phyloP scores from a whole-genome alignment of 2,888 invertebrate genomes.

The Patella depressa region DNA sequence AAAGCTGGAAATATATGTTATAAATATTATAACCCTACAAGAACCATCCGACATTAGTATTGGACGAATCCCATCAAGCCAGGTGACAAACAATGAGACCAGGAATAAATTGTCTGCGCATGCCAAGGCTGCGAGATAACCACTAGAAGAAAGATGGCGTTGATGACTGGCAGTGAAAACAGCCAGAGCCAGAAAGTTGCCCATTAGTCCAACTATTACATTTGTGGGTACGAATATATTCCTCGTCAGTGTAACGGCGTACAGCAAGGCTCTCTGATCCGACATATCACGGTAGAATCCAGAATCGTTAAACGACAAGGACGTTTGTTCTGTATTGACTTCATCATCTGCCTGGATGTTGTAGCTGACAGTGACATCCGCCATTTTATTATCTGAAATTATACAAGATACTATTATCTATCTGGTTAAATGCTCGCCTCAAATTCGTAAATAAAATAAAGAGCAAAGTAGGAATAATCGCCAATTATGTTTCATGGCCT shows the following conservation, averaged over 20 bases:
- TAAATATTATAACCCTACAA: slow-evolving; percentile 73
- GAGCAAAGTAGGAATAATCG: too few species aligned
- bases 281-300: too few species aligned
- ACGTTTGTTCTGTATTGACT: too few species aligned
- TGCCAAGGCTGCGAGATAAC: slow-evolving; percentile 83
- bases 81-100: slow-evolving; percentile 74
- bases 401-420: too few species aligned
- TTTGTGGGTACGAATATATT: slow-evolving; percentile 76
- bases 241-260: slow-evolving; percentile 3
- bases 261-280: too few species aligned
- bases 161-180: slow-evolving; percentile 83
- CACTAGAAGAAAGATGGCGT: slow-evolving; percentile 81
- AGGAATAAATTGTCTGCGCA: slow-evolving; percentile 84
- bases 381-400: too few species aligned
- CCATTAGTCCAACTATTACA: slow-evolving; percentile 81
- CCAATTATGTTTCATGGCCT: too few species aligned
- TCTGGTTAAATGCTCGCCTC: too few species aligned
- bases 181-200: slow-evolving; percentile 81
- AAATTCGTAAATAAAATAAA: too few species aligned
- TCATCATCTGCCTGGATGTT: too few species aligned
- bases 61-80: slow-evolving; percentile 48
- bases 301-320: too few species aligned
- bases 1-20: slow-evolving; percentile 79
- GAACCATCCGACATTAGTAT: slow-evolving; percentile 71
- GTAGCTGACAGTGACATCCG: too few species aligned